Evolutionary conservation across 2,113 vertebrate genomes (phyloP), one percentile per base, ranked within the genome.

Genomic region (Heteronetta atricapilla): DNA sequence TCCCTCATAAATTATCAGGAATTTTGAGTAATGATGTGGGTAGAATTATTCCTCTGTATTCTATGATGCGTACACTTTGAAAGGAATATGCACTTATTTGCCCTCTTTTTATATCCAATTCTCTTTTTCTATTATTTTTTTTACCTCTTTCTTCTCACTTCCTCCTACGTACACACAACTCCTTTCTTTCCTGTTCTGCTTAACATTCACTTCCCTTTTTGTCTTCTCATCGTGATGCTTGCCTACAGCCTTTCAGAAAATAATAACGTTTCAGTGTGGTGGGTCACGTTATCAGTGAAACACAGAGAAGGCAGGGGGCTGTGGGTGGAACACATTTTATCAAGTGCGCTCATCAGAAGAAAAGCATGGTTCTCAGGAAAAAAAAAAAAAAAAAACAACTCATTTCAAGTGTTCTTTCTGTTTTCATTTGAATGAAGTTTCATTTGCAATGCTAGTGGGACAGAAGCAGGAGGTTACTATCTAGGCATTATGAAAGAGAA

Each of bases 191-290:
- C 2, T 44, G 58, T 85, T 88, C 63, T 85, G 12, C 33, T 90
- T 81, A 90, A 91, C 23, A 92, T 78, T 90, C 9, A 23, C 38
- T 90, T 87, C 21, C 66, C 19, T 75, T 88, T 76, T 88, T 88
- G 67, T 78, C 60, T 92, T 79, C 16, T 80, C 82, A 84, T 86
- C 79, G 78, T 60, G 40, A 56, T n/a, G 58, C 73, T 89, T 95
- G 92, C 90, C 86, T 69, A 83, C 62, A 82, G 76, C 48, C 62
- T 88, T 92, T 58, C 73, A 90, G 53, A 38, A 92, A 94, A 94
- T 88, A 94, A 94, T 66, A 88, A 67, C 36, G 73, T 58, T 88
- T 88, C 90, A 94, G 69, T 67, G 67, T 79, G 62, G 74, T 92
- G 53, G 88, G 86, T 92, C 90, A 96, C 5, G 0, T 94, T 94